phyloP scores from a whole-genome alignment of 2,113 vertebrate genomes.

The Rattus rattus region DNA sequence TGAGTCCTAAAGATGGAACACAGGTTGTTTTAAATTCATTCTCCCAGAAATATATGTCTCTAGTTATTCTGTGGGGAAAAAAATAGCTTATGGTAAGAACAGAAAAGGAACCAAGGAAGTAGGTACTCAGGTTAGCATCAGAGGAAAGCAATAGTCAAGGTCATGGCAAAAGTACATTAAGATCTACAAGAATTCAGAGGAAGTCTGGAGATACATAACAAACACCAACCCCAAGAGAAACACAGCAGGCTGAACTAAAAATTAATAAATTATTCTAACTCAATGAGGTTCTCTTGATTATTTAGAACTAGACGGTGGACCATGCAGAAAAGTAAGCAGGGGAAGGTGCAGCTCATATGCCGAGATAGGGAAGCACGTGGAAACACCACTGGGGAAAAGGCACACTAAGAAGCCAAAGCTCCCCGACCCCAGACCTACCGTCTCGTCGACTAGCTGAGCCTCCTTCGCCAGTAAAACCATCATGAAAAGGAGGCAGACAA shows the following conservation, averaged over 20 bases:
- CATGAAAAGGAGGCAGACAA: constrained; percentile 96
- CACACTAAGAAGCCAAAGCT: not conserved
- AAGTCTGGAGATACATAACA: not conserved
- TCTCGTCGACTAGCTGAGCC: constrained; percentile 89
- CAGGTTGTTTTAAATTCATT: not conserved
- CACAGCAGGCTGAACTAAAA: not conserved
- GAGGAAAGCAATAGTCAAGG: not conserved
- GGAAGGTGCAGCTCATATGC: not conserved
- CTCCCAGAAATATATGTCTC: not conserved
- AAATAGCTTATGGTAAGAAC: not conserved
- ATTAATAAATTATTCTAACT: constrained; percentile 29
- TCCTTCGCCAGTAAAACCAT: constrained; percentile 96
- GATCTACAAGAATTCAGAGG: constrained; percentile 25
- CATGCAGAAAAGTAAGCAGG: not conserved
- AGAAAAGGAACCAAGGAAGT: not conserved
- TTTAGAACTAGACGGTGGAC: not conserved
- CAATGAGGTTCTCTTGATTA: not conserved
- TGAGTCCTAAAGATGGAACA: constrained; percentile 88
- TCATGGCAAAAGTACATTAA: constrained; percentile 26
- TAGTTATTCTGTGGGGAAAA: not conserved
- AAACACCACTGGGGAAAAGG: not conserved
- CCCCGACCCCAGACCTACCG: constrained; percentile 85
- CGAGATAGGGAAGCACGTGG: not conserved
- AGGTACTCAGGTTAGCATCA: not conserved
- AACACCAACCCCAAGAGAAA: not conserved